Base-by-base conservation (phyloP, 1,140 invertebrate species). In the Conus ventricosus region DNA sequence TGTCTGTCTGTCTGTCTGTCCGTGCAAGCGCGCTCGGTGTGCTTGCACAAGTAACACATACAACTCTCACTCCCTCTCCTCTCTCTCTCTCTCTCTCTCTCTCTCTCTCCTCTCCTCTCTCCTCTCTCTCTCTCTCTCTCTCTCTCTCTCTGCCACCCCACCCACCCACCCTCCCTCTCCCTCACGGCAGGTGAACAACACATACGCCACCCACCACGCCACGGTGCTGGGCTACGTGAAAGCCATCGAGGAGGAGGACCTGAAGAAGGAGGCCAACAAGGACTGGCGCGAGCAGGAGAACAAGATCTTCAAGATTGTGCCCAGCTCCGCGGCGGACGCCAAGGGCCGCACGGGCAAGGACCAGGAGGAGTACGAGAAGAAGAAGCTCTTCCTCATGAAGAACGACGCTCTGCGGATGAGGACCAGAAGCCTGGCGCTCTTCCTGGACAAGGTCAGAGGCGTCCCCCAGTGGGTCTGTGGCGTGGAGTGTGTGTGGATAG, bases 271-370 rank as follows among this genome's bases (percentile, higher is more conserved):
- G 80, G 67, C 54, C 20, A 15, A 71, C 27, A 89, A 87, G 54
- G 51, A 85, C 84, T 84, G 85, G 85, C 25, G 10, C 3, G 23
- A 75, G 2, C 85, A 89, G 80, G 57, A 57, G 25, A 89, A 85
- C 81, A 89, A 89, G 81, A 75, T 89, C 54, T 89, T 89, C 78
- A 85, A 86, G 88, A 82, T 89, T 39, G 51, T 60, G 25, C 88
- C 76, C 11, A n/a, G 60, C 67, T 71, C 27, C 20, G 27, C 53
- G 17, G 13, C 13, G 0, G 75, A 67, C 23, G 8, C 23, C 60
- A 60, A 60, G 55, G 82, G 82, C 20, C 23, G 86, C 3, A 23
- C 78, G 76, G 76, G 55, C 55, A 39, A 80, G 76, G 55, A 80
- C 0, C 11, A 78, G 55, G 51, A 63, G 20, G 76, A 8, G 11